phyloP scores from a whole-genome alignment of 2,888 invertebrate genomes.

The Orthosia cruda region DNA sequence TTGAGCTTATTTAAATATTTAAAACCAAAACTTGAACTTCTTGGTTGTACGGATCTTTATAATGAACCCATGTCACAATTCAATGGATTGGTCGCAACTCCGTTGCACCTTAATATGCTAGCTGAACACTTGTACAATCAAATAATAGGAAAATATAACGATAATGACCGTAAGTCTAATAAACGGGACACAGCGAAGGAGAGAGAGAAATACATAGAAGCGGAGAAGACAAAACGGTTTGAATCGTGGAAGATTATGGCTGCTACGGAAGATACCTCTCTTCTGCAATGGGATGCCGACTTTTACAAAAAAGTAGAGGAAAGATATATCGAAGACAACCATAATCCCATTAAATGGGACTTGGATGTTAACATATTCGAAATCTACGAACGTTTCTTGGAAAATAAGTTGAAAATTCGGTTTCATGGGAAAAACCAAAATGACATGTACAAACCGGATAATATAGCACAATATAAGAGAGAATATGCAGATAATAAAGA shows the following conservation, averaged over 20 bases:
- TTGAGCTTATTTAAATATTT: slow-evolving; percentile 3
- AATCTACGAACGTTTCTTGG: slow-evolving; percentile 40
- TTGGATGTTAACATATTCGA: slow-evolving; percentile 30
- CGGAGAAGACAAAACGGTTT: no score
- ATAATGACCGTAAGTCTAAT: background rate
- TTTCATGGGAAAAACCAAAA: slow-evolving; percentile 48
- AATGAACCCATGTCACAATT: background rate
- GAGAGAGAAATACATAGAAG: background rate
- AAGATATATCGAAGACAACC: background rate
- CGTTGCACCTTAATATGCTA: background rate
- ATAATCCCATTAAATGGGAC: slow-evolving; percentile 23
- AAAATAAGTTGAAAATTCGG: slow-evolving; percentile 42
- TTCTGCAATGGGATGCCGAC: no score
- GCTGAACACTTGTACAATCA: background rate
- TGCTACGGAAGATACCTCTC: no score
- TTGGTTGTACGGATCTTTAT: no score
- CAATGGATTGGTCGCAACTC: background rate
- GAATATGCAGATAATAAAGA: slow-evolving; percentile 3
- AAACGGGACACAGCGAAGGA: no score
- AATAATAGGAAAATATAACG: background rate
- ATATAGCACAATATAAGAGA: slow-evolving; percentile 13
- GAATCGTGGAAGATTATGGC: no score
- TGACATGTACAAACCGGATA: slow-evolving; percentile 40
- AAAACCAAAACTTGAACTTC: background rate
- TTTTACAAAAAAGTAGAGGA: no score